A percentile compares a stretch with the other conserved stretches of the same genome.
Evolutionary conservation across 2,888 invertebrate species (phyloP).

Genomic region (Philhelius pedissequus): DNA sequence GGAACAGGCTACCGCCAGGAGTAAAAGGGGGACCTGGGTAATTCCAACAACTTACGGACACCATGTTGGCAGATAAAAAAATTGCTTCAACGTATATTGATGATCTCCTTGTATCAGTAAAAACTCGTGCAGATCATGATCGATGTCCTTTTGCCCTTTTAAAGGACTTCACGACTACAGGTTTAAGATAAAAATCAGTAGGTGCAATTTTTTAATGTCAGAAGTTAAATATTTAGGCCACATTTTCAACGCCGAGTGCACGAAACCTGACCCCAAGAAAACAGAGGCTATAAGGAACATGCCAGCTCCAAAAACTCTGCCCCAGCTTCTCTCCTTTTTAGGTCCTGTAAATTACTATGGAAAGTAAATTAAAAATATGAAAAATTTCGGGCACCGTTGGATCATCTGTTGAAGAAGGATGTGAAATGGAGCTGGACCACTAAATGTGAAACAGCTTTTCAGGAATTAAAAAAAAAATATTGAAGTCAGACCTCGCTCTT

Average conservation of each 20-base stretch:
- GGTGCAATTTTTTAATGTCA: neutral
- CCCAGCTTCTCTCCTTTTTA: slow-evolving; percentile 19
- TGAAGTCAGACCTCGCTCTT: too few species aligned
- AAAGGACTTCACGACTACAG: neutral
- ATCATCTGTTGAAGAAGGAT: neutral
- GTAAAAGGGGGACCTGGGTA: neutral
- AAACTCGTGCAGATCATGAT: neutral
- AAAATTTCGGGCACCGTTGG: neutral
- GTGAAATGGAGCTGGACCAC: too few species aligned
- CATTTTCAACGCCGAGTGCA: neutral
- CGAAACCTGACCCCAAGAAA: slow-evolving; percentile 5
- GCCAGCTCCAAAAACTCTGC: neutral
- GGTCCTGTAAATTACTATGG: slow-evolving; percentile 27
- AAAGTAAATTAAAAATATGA: slow-evolving; percentile 26
- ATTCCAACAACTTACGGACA: neutral
- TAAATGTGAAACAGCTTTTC: too few species aligned
- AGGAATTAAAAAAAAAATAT: too few species aligned
- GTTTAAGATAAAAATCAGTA: neutral
- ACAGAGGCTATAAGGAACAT: slow-evolving; percentile 3
- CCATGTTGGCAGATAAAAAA: neutral
- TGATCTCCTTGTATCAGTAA: neutral
- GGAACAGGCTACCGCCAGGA: neutral
- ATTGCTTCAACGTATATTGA: neutral
- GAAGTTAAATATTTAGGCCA: slow-evolving; percentile 9
- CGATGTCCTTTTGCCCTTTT: neutral